These are phyloP conservation scores for Peromyscus aztecus DNA, from an alignment of 2,797 vertebrate genomes.

Conservation along the genomic window DNA sequence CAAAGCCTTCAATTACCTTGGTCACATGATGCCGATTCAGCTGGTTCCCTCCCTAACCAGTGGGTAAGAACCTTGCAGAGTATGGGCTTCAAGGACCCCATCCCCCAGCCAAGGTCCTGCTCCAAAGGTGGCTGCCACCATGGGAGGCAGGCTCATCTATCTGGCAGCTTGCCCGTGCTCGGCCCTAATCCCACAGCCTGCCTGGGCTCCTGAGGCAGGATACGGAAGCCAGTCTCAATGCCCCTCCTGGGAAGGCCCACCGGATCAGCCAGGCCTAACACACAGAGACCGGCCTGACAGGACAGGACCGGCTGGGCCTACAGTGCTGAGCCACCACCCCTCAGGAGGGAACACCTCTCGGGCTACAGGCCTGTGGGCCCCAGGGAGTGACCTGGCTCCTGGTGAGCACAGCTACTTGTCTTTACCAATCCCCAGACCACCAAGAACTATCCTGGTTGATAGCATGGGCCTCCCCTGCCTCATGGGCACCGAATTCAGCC, in stretches of 20 bases:
- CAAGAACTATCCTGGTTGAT: not conserved
- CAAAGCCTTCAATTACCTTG: conserved; percentile 82
- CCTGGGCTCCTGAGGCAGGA: not conserved
- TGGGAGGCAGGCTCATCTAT: not conserved
- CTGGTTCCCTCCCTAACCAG: conserved; percentile 56
- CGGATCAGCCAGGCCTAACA: not conserved
- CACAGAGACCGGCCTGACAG: too few species aligned
- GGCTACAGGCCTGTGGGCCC: not conserved
- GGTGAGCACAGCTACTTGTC: not conserved
- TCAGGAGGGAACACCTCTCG: not conserved
- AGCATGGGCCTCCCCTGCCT: not conserved
- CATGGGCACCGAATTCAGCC: not conserved
- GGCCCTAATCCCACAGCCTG: not conserved
- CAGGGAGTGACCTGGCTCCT: not conserved
- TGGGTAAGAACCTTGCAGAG: conserved; percentile 47
- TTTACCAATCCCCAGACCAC: not conserved
- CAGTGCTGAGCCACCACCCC: not conserved
- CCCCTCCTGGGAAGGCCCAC: not conserved
- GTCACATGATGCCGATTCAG: conserved; percentile 67
- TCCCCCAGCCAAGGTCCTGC: conserved; percentile 45
- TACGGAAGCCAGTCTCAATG: not conserved
- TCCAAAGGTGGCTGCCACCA: not conserved
- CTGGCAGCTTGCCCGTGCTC: not conserved
- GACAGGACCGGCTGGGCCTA: not conserved
- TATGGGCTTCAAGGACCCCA: conserved; percentile 45